A percentile compares a stretch with the other conserved stretches of the same genome.
Conservation (phyloP, 2,888 invertebrate species). For the Cylindroiulus punctatus region DNA sequence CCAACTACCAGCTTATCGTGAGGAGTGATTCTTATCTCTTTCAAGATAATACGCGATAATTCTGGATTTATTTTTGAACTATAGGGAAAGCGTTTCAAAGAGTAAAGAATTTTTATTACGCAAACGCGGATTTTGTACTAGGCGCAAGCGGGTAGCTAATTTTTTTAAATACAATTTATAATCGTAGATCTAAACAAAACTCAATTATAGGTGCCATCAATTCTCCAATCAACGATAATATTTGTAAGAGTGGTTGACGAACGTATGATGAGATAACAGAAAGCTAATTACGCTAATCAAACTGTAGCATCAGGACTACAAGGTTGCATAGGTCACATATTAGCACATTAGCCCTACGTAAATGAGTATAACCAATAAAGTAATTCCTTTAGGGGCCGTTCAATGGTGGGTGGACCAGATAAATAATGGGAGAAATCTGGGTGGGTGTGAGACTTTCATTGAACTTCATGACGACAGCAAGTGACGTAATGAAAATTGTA, state of each 20-base stretch:
- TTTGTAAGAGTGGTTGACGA: neutral
- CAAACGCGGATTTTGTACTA: slow-evolving; percentile 22
- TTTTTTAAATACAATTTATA: neutral
- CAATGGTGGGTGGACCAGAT: no score
- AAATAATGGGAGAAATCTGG: no score
- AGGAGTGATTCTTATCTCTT: neutral
- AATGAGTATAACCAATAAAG: no score
- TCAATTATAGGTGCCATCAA: neutral
- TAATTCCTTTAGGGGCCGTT: no score
- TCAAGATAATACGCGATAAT: neutral
- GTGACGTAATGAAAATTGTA: no score
- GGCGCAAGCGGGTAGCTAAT: neutral
- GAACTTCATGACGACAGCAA: no score
- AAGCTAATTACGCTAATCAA: no score
- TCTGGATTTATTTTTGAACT: neutral
- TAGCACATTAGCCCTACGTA: no score
- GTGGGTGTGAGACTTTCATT: no score
- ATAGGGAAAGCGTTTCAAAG: neutral
- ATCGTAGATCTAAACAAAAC: neutral
- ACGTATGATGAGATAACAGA: neutral
- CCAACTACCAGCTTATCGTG: neutral
- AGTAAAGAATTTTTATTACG: neutral
- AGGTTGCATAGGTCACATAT: no score
- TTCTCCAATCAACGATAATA: neutral
- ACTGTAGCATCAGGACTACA: no score